Base-by-base conservation (phyloP, 2,888 invertebrate species). In the Lithophane leautieri region DNA sequence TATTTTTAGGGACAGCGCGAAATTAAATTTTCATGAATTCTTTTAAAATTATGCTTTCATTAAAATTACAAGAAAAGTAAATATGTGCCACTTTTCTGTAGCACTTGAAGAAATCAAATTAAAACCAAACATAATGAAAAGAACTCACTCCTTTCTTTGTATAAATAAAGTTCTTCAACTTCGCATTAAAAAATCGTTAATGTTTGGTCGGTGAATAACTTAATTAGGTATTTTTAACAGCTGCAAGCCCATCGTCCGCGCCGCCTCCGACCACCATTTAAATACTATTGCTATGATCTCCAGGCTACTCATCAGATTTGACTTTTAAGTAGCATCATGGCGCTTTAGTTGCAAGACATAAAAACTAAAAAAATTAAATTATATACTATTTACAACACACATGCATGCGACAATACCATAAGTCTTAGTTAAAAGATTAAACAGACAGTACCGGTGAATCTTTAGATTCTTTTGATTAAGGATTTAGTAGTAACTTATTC, bases 41-140 rank as follows among this genome's bases (percentile, higher is more conserved):
- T 62, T 47, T 58, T 12, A 34, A 73, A 80, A 80, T 44, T 70
- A 58, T 42, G 69, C 42, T 63, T 81, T 84, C 47, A 67, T 80
- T 81, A 62, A 82, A 82, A 79, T 34, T 60, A 65, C 60, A 70
- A 54, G 14, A 80, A 62, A 61, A 65, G 14, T 74, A 80, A 81
- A 70, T 54, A 80, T 54, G 66, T 40, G 16, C 16, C 28, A n/a
- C 67, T 66, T 40, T 73, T 47, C 44, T 56, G 42, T 52, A 74
- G 66, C 74, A 74, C 61, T 84, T 58, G 34, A 70, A 42, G 58
- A 72, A 83, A 72, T 83, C 7, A 68, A 83, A 81, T 83, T 70
- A 70, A 81, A 83, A 62, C 34, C 61, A 58, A 66, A 83, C n/a
- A 34, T 63, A 60, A 73, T 62, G 40, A 70, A 79, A 74, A 74